A percentile compares a stretch with the other conserved stretches of the same genome.
These are phyloP conservation scores for Metridium senile DNA, from an alignment of 92 coral and sea anemone genomes.

Conservation along the genomic window DNA sequence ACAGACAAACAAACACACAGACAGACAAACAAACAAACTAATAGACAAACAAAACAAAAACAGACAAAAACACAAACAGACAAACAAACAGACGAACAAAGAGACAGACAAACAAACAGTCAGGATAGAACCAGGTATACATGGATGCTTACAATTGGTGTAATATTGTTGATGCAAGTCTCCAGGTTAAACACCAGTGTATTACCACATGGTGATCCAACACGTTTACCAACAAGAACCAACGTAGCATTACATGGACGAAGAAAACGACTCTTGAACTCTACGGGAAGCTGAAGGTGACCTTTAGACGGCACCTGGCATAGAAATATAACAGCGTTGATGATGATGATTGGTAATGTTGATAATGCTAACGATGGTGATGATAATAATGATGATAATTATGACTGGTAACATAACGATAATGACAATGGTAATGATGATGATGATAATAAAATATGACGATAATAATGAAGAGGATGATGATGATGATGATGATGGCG, in stretches of 20 bases:
- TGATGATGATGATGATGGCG: not conserved
- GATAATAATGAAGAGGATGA: not conserved
- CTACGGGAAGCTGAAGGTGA: constrained; percentile 92
- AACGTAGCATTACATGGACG: constrained; percentile 89
- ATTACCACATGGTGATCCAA: constrained; percentile 91
- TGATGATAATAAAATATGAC: not conserved
- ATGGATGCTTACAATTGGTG: constrained; percentile 92
- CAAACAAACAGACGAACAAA: not conserved
- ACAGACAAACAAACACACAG: not conserved
- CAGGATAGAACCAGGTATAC: too few species aligned
- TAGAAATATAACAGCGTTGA: not conserved
- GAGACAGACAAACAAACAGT: not conserved
- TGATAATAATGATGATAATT: not conserved
- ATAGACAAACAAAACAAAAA: not conserved
- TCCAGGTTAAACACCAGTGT: constrained; percentile 91
- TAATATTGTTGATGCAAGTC: constrained; percentile 91
- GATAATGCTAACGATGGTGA: not conserved
- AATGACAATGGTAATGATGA: not conserved
- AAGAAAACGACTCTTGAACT: constrained; percentile 96
- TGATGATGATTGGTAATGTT: constrained; percentile 1
- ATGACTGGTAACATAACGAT: not conserved
- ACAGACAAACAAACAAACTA: not conserved
- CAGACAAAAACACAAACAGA: not conserved
- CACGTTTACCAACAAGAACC: constrained; percentile 94
- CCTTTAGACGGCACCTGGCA: constrained; percentile 93